Evolutionary conservation across 2,797 vertebrate species (phyloP), one percentile per base, ranked within the genome.

Genomic region (Sebastiscus tertius): DNA sequence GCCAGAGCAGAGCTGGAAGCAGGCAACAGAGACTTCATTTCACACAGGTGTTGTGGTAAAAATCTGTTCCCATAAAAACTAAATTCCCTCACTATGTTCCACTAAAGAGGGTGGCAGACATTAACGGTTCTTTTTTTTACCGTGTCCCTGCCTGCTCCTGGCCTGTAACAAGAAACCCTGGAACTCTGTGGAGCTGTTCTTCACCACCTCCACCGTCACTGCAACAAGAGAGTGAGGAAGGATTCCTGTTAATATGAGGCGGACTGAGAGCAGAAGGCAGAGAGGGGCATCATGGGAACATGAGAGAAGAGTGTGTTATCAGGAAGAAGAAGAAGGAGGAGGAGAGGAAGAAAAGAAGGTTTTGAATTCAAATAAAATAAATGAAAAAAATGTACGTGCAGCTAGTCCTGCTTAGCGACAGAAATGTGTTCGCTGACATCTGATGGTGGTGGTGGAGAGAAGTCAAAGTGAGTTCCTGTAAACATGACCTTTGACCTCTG

Each of bases 121-220:
- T 49, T 20, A 49, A 20, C 8, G 46, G 39, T 42, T 42, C 7
- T 49, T 24, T 39, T 2, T 63, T 63, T 36, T 36, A 83, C 75
- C 75, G 2, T 65, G n/a, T 55, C 36, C 59, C 8, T 55, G 27
- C 11, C 39, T 39, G 70, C 83, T 81, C 26, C 86, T 68, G 61
- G 92, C 93, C 80, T 94, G 94, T 27, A 95, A 70, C 76, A 94
- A 61, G 86, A 95, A 95, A 33, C 94, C 92, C 78, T 87, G 18
- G 62, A 94, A 93, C 42, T 76, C 39, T 1, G 26, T 18, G 16
- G 83, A 73, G 46, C 34, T 86, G 76, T 49, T 83, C 24, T 55
- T 22, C 42, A 24, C 16, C 26, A 69, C 82, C 79, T 92, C 87
- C 88, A 94, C 33, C 14, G 80, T 90, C 80, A 94, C 93, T 94